phyloP scores from a whole-genome alignment of 2,113 vertebrate genomes.

The Muntiacus muntjak region DNA sequence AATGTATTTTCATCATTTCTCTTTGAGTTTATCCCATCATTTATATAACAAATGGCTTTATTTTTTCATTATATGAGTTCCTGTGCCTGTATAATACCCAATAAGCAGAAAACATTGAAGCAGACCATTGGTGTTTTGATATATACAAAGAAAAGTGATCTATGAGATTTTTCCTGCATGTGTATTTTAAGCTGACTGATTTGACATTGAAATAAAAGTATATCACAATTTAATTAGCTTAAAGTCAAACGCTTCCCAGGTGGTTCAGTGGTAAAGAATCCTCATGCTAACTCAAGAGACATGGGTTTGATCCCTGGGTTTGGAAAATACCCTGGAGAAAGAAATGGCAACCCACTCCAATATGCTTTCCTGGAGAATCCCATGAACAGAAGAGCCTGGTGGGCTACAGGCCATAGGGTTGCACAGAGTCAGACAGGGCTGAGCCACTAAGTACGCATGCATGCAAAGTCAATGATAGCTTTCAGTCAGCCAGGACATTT shows the following conservation, averaged over 20 bases:
- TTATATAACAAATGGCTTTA: not conserved
- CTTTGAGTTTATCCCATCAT: not conserved
- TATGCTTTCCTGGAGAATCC: not conserved
- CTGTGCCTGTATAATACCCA: not conserved
- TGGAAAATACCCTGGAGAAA: not conserved
- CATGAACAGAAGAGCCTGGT: not conserved
- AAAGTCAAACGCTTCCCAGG: not conserved
- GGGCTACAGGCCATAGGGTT: not conserved
- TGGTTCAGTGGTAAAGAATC: not conserved
- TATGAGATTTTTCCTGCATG: not conserved
- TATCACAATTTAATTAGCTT: constrained; percentile 14
- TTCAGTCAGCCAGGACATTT: not conserved
- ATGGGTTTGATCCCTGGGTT: not conserved
- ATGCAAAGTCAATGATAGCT: not conserved
- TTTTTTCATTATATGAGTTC: not conserved
- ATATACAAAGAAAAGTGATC: not conserved
- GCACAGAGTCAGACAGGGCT: not conserved
- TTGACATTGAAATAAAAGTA: not conserved
- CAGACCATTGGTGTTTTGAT: not conserved
- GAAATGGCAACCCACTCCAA: not conserved
- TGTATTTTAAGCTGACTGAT: not conserved
- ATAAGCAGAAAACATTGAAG: constrained; percentile 22
- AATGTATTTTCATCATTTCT: constrained; percentile 22
- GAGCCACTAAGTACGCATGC: accelerated
- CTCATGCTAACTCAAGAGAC: not conserved